phyloP scores from a whole-genome alignment of 2,113 vertebrate genomes.

The Sminthopsis crassicaudata region DNA sequence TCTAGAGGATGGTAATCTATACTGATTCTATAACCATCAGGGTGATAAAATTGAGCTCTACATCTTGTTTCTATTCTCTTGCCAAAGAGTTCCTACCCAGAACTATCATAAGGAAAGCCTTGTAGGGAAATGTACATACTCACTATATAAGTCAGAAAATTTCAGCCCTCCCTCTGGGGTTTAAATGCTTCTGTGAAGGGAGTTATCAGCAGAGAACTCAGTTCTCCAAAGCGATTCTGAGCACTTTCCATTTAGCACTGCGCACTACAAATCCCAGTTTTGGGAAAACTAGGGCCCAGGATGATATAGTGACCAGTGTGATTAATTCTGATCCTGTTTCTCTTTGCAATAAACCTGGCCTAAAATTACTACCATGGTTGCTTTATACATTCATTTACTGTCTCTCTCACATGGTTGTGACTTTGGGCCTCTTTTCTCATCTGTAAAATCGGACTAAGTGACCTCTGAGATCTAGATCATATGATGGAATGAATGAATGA shows the following conservation, averaged over 20 bases:
- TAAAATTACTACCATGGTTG: background rate
- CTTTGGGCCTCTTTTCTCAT: background rate
- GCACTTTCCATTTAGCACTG: background rate
- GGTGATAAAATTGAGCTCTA: background rate
- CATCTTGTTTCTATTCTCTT: background rate
- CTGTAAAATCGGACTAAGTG: background rate
- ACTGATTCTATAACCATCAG: background rate
- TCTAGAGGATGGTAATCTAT: background rate
- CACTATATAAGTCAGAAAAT: background rate
- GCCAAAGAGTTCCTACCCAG: background rate
- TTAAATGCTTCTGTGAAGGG: background rate
- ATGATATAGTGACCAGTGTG: background rate
- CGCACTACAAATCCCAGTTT: background rate
- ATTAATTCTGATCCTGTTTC: background rate
- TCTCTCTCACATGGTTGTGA: background rate
- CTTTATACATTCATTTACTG: background rate
- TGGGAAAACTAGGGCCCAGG: background rate
- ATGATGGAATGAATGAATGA: background rate
- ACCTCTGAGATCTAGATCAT: background rate
- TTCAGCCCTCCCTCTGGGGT: background rate
- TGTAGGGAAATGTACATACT: background rate
- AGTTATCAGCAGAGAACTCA: background rate
- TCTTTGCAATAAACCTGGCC: background rate
- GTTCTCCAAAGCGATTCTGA: background rate
- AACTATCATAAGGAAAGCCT: slow-evolving; percentile 71